Base-by-base conservation (phyloP, 2,797 vertebrate genomes). In the Oophaga sylvatica region DNA sequence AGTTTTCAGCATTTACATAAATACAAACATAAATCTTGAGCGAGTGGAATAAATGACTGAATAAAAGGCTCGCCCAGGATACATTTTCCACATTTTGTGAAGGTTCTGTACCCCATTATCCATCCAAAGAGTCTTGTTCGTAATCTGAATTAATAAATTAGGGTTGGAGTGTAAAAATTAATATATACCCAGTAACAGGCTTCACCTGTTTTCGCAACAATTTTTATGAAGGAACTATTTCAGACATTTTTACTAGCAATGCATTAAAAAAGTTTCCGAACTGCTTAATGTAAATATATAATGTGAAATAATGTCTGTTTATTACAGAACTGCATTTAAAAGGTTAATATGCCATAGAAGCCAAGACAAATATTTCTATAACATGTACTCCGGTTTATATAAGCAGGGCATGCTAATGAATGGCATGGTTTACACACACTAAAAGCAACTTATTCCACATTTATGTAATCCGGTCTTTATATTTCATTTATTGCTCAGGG, bases 171-270 rank as follows among this genome's bases (percentile, higher is more conserved):
- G 53, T 79, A 83, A 83, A 85, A 89, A 70, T 81, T 78, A 81
- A 86, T 81, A 86, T 68, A 86, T 82, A 71, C 68, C 53, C 48
- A 31, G 79, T 57, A 75, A 59, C 60, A 68, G 79, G 62, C 80
- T 73, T 82, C 79, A 89, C 87, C 78, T 89, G 84, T 86, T 89
- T 86, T 86, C 84, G 67, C 59, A 86, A 86, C 84, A 77, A 35
- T 31, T 89, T 88, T 89, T 88, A 88, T 85, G 75, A 85, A 85
- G 83, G 87, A 86, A 86, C 79, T 53, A 86, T 67, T 89, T 82
- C 60, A 89, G 87, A 85, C 82, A 35, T 71, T 83, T 87, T 83
- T 78, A 76, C 75, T 79, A 62, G 65, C 12, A 41, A 60, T 79
- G 73, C 56, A 77, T 87, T 68, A 84, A 87, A 85, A 87, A 83